Evolutionary conservation across 2,113 vertebrate genomes (phyloP).

Genomic region (Hucho hucho): DNA sequence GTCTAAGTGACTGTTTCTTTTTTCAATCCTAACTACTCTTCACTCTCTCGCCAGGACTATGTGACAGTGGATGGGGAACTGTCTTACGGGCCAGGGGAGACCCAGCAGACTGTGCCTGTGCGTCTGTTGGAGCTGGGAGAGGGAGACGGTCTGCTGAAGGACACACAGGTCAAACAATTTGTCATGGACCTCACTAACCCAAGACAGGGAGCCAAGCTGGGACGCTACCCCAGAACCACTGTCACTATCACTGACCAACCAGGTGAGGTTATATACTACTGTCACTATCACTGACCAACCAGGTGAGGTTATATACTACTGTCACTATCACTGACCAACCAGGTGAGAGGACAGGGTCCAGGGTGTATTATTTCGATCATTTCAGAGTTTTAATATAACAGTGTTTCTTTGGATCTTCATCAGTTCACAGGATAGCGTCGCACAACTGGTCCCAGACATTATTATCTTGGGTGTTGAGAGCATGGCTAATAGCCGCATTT

Average conservation of each 20-base stretch:
- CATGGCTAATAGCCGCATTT: too few species aligned
- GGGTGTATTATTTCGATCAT: too few species aligned
- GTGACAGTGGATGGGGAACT: constrained; percentile 83
- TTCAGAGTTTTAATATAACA: too few species aligned
- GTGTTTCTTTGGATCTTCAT: too few species aligned
- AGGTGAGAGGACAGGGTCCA: too few species aligned
- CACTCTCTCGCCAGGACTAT: constrained; percentile 81
- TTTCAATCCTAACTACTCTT: neutral
- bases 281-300: constrained; percentile 72
- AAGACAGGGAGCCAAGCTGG: constrained; percentile 85
- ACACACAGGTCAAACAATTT: constrained; percentile 85
- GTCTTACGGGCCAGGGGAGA: constrained; percentile 83
- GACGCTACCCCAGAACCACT: constrained; percentile 82
- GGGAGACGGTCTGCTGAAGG: constrained; percentile 81
- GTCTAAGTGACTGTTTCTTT: neutral
- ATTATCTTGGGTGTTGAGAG: too few species aligned
- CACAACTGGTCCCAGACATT: too few species aligned
- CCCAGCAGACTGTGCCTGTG: constrained; percentile 83
- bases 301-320: constrained; percentile 56
- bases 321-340: constrained; percentile 72
- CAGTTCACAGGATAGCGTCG: too few species aligned
- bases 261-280: constrained; percentile 61
- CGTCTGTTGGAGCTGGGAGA: constrained; percentile 84
- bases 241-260: constrained; percentile 82
- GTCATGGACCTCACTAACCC: constrained; percentile 88